Base-by-base conservation (phyloP, 1,140 invertebrate species). In the Drosophila funebris region DNA sequence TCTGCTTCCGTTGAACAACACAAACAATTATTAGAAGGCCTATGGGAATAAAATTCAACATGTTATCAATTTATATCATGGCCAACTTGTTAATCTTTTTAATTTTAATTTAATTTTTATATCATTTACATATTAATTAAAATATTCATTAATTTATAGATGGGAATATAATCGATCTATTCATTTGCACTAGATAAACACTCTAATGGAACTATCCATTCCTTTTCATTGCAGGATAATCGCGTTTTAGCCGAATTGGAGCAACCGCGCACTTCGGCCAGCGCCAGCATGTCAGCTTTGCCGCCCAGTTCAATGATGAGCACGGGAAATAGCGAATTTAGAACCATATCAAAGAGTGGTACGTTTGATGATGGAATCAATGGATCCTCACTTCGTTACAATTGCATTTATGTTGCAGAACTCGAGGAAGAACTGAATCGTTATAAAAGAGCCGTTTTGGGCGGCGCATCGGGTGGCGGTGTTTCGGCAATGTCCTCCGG, bases 161-260 rank as follows among this genome's bases (percentile, higher is more conserved):
- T n/a, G n/a, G n/a, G n/a, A n/a, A n/a, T n/a, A n/a, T n/a, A n/a
- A n/a, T n/a, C n/a, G n/a, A n/a, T n/a, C n/a, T n/a, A n/a, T n/a
- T n/a, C n/a, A n/a, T n/a, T n/a, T n/a, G n/a, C n/a, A n/a, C n/a
- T n/a, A n/a, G n/a, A n/a, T n/a, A n/a, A n/a, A n/a, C n/a, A n/a
- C n/a, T n/a, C n/a, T n/a, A n/a, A n/a, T n/a, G n/a, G n/a, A n/a
- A n/a, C n/a, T n/a, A n/a, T 33, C 11, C 4, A 9, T 46, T 18
- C 1, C 27, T 4, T 29, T 57, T 14, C 1, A 4, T 76, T 74
- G 1, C 74, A 92, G 91, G 94, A 95, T 92, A 95, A 95, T 92
- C 94, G 96, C 90, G 96, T 98, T 84, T 93, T 98, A 78, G 97
- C 97, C 64, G 97, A 98, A 90, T 92, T 98, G 81, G 97, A 98